Evolutionary conservation across 2,113 vertebrate genomes (phyloP).

Genomic region (Zosterops japonicus): DNA sequence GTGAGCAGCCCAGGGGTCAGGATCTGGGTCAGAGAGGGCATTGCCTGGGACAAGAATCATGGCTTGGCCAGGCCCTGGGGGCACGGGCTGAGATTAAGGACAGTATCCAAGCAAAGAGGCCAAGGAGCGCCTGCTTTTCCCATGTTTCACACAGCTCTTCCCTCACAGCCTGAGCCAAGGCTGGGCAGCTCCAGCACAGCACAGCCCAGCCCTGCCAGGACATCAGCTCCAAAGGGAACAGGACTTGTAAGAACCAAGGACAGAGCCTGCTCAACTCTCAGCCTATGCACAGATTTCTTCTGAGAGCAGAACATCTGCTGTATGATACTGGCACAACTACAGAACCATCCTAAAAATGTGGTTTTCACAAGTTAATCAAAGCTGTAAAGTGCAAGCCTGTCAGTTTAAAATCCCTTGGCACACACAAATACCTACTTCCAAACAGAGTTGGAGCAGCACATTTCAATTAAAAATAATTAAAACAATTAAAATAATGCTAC

Average conservation of each 20-base stretch:
- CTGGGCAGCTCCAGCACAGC: neutral
- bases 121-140: accelerated
- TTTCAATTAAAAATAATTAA: neutral
- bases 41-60: accelerated
- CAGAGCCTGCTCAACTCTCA: neutral
- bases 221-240: neutral
- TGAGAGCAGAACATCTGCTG: neutral
- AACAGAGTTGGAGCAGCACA: accelerated
- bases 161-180: neutral
- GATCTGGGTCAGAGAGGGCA: neutral
- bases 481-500: neutral
- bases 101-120: neutral
- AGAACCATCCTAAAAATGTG: neutral
- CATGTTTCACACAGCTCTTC: neutral
- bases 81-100: neutral
- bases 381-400: neutral
- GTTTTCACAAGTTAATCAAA: neutral
- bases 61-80: neutral
- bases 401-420: neutral
- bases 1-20: accelerated
- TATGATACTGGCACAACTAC: neutral
- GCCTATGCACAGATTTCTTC: neutral
- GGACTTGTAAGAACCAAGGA: neutral
- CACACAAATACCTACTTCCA: neutral
- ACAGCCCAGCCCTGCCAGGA: neutral